Evolutionary conservation across 2,888 invertebrate genomes (phyloP).

Genomic region (Mythimna albipuncta): DNA sequence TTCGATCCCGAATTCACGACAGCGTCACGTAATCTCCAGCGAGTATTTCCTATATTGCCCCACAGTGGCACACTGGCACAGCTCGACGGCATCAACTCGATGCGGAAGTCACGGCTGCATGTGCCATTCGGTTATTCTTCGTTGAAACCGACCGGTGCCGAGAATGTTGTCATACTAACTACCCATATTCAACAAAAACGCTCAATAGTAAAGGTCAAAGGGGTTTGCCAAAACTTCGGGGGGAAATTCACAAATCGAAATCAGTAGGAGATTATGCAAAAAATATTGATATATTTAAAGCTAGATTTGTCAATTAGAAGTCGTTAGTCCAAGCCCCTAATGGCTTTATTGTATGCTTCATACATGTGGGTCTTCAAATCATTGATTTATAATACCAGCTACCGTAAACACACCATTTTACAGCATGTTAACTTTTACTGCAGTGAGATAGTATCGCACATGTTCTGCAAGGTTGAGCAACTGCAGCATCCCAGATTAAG

Average conservation of each 20-base stretch:
- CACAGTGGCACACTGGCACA: slow-evolving; percentile 6
- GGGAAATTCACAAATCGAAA: not conserved
- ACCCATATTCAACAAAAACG: not conserved
- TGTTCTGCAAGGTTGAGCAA: slow-evolving; percentile 28
- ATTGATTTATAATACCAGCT: not conserved
- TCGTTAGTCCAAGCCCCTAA: not conserved
- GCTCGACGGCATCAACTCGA: slow-evolving; percentile 22
- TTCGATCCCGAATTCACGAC: not conserved
- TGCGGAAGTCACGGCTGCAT: slow-evolving; percentile 40
- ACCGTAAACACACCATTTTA: slow-evolving; percentile 13
- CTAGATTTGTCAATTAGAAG: too few species aligned
- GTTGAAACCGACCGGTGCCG: slow-evolving; percentile 27
- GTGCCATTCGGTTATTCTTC: slow-evolving; percentile 35
- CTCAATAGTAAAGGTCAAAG: not conserved
- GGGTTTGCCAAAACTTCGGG: not conserved
- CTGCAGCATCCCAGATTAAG: slow-evolving; percentile 14
- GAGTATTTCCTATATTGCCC: slow-evolving; percentile 13
- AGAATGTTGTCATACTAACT: not conserved
- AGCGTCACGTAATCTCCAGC: slow-evolving; percentile 12
- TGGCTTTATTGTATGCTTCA: not conserved
- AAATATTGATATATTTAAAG: not conserved
- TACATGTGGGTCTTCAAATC: not conserved
- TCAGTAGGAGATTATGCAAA: not conserved
- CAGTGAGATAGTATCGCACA: slow-evolving; percentile 10
- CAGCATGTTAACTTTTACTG: slow-evolving; percentile 15